These are phyloP conservation scores for Heliconius cydno DNA, from an alignment of 2,888 invertebrate genomes.

Conservation along the genomic window DNA sequence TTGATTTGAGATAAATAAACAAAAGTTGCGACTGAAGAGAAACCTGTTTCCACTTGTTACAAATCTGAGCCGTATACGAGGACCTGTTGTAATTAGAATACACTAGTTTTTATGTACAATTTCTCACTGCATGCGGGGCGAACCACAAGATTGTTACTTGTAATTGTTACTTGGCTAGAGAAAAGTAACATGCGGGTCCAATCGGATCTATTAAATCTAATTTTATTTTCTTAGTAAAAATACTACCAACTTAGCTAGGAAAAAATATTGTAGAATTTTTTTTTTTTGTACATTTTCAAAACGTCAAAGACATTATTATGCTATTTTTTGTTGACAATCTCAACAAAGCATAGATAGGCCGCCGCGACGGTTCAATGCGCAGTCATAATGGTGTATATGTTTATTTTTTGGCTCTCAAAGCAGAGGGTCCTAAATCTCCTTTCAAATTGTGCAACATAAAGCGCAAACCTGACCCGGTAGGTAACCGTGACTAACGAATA, in stretches of 20 bases:
- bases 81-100: conserved; percentile 70
- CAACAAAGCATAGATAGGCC: conserved; percentile 77
- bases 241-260: conserved; percentile 56
- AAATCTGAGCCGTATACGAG: conserved; percentile 58
- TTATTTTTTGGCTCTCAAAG: conserved; percentile 75
- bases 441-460: conserved; percentile 78
- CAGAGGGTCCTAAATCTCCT: conserved; percentile 66
- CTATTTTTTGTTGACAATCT: conserved; percentile 72
- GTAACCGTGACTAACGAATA: conserved; percentile 72
- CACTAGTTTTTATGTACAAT: conserved; percentile 73
- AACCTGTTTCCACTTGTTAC: conserved; percentile 66
- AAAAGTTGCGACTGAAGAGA: conserved; percentile 52
- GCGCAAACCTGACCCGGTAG: conserved; percentile 66
- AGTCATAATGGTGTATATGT: conserved; percentile 73
- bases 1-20: conserved; percentile 57
- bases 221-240: conserved; percentile 53
- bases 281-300: conserved; percentile 67
- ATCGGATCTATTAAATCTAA: conserved; percentile 56
- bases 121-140: conserved; percentile 73
- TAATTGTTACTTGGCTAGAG: conserved; percentile 72
- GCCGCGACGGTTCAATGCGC: conserved; percentile 76
- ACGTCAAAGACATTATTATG: conserved; percentile 68
- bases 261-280: conserved; percentile 69
- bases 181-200: conserved; percentile 73
- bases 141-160: conserved; percentile 78